Percentiles rank a stretch among this genome's conserved stretches.
phyloP scores from a whole-genome alignment of 2,113 vertebrate genomes.

The Regulus satrapa region DNA sequence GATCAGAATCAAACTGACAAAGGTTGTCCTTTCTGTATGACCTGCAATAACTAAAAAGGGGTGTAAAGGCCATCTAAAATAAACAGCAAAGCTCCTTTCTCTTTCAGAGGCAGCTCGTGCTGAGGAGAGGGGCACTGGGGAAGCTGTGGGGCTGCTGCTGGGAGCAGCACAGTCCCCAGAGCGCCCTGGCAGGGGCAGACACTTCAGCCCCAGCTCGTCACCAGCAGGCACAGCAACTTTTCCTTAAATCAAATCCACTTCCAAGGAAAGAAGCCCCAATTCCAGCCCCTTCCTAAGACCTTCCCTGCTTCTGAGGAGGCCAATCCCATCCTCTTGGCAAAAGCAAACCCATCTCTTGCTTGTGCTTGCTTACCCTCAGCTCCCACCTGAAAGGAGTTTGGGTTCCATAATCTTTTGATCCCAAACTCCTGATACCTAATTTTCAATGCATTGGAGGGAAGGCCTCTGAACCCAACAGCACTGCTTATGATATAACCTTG shows the following conservation, averaged over 20 bases:
- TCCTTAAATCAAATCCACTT: not conserved
- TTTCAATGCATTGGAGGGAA: not conserved
- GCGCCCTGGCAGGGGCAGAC: not conserved
- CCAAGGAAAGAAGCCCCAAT: not conserved
- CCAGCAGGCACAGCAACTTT: not conserved
- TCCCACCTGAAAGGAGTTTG: not conserved
- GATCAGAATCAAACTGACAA: not conserved
- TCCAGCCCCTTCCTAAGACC: not conserved
- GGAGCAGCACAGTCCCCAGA: not conserved
- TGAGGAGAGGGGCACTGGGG: not conserved
- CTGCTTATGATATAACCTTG: not conserved
- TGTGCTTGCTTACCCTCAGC: not conserved
- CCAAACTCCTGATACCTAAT: not conserved
- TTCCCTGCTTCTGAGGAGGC: not conserved
- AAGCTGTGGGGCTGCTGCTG: accelerated
- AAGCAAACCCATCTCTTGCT: not conserved
- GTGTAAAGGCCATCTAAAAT: not conserved
- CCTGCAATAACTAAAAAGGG: not conserved
- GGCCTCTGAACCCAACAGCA: not conserved
- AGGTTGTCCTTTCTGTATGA: not conserved
- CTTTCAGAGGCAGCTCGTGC: not conserved
- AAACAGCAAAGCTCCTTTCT: not conserved
- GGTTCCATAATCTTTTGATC: not conserved
- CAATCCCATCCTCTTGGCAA: not conserved
- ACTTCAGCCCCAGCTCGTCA: not conserved